Percentiles rank a stretch among this genome's conserved stretches.
phyloP scores from a whole-genome alignment of 2,113 vertebrate species.

The Chaetorhynchus papuensis region DNA sequence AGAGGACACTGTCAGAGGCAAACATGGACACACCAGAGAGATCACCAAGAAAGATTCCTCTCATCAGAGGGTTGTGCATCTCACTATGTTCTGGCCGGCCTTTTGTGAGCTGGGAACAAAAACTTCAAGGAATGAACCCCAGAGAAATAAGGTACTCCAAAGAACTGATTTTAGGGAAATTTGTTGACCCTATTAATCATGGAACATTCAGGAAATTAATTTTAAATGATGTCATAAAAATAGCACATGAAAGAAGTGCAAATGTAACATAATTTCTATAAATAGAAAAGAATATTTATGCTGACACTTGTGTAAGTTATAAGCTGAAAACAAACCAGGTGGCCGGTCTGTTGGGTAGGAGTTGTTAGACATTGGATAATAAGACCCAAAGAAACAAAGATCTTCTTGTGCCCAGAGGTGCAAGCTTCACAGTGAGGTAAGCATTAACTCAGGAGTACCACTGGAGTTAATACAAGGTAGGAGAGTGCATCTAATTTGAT shows the following conservation, averaged over 20 bases:
- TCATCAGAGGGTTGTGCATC: not conserved
- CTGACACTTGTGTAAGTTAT: not conserved
- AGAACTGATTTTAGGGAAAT: not conserved
- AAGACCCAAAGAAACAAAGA: not conserved
- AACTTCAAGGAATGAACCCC: not conserved
- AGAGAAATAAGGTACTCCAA: not conserved
- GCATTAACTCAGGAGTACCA: fast-evolving
- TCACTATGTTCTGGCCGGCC: not conserved
- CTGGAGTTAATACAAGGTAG: not conserved
- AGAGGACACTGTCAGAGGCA: not conserved
- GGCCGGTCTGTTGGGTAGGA: not conserved
- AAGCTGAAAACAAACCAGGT: not conserved
- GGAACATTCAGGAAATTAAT: slow-evolving; percentile 8
- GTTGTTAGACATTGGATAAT: not conserved
- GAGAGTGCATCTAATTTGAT: not conserved
- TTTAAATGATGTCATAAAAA: slow-evolving; percentile 29
- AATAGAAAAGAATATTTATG: not conserved
- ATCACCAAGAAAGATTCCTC: not conserved
- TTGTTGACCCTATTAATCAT: not conserved
- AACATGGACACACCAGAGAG: not conserved
- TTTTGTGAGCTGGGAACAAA: not conserved
- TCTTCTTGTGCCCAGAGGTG: not conserved
- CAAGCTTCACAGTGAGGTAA: not conserved
- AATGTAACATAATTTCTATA: not conserved
- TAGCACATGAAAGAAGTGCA: not conserved